Evolutionary conservation across 2,797 vertebrate species (phyloP).

Genomic region (Phalanger gymnotis): DNA sequence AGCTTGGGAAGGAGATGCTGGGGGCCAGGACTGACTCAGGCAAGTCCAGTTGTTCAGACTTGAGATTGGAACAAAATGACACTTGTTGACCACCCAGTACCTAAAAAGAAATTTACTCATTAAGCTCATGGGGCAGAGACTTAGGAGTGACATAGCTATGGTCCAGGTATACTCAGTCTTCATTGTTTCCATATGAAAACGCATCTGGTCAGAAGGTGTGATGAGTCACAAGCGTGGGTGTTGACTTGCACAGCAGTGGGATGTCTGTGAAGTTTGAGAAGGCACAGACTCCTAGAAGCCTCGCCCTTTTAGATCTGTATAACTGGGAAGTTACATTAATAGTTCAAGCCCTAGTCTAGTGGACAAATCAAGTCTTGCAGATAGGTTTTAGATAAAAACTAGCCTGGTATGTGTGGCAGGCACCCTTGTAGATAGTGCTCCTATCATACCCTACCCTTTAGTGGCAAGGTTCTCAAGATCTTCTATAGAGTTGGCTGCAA

Average conservation of each 20-base stretch:
- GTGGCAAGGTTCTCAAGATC: neutral
- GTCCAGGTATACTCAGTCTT: neutral
- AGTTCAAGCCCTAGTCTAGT: neutral
- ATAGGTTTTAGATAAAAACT: neutral
- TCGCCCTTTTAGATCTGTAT: neutral
- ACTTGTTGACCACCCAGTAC: neutral
- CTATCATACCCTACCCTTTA: neutral
- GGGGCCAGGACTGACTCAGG: neutral
- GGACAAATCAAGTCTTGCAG: neutral
- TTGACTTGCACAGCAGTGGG: neutral
- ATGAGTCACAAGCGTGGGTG: neutral
- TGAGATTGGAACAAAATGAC: neutral
- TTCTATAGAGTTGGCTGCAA: neutral
- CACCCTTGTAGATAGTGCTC: neutral
- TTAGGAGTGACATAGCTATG: neutral
- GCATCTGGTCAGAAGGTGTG: neutral
- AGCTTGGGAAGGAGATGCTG: neutral
- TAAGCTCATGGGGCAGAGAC: neutral
- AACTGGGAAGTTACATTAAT: neutral
- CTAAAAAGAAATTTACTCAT: neutral
- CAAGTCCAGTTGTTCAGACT: neutral
- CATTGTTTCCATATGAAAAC: neutral
- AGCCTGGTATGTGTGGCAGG: neutral
- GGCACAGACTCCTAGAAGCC: neutral
- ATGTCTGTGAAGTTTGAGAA: neutral